Base-by-base conservation (phyloP, 2,888 invertebrate species). In the Chesias legatella region DNA sequence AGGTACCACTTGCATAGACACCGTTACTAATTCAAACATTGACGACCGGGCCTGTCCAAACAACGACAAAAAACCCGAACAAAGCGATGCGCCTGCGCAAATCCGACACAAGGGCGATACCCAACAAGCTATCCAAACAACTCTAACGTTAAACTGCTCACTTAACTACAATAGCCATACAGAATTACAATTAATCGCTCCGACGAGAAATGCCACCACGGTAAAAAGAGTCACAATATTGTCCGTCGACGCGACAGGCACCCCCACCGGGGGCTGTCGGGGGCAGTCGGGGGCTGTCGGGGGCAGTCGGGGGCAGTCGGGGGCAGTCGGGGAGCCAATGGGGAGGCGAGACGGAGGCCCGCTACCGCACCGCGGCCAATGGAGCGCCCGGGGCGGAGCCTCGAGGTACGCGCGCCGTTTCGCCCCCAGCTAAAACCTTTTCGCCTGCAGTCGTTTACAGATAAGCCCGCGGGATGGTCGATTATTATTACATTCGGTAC, bases 391-490 rank as follows among this genome's bases (percentile, higher is more conserved):
- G 86, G 86, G 86, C 82, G 86, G 86, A 78, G 86, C 83, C 82
- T 77, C 57, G 45, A 83, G 85, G 84, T 70, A 71, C 79, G 77
- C 76, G 63, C 75, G 67, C 66, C 70, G 80, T 79, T 85, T 88
- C 83, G 86, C 86, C 86, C 86, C 84, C 81, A 86, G 86, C 86
- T 67, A 86, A 86, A 86, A 79, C 78, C 80, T 84, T 85, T 85
- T 86, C 77, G 86, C 88, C 88, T 85, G 73, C 86, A 88, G 88
- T 88, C 86, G 86, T 88, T 81, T 86, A 78, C 80, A 76, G 88
- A 88, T 88, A 88, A 86, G 85, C 86, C 88, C 73, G 71, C 78
- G 82, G 88, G 86, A 88, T 86, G 86, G 88, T 81, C 84, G 85
- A 77, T 78, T 84, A 84, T 84, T 84, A 84, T 86, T 85, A 81